Evolutionary conservation across 2,797 vertebrate species (phyloP), one percentile per base, ranked within the genome.

Genomic region (Sebastes miniatus): DNA sequence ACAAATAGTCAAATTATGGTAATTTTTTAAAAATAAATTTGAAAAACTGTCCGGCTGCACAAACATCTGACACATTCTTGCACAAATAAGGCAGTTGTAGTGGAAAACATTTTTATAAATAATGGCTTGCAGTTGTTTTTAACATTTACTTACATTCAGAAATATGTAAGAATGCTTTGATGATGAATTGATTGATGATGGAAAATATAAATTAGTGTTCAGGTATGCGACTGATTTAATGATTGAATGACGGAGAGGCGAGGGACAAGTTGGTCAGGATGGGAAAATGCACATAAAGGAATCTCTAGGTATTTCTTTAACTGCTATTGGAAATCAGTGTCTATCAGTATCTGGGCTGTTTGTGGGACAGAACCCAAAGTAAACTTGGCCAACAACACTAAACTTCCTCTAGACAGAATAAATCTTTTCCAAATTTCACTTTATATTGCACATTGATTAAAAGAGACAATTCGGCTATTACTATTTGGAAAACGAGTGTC

Each of bases 391-490:
- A 57, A 39, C 18, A 65, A 50, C 4, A 67, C 24, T 24, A 52
- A 61, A 10, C n/a, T 62, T 84, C 34, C 54, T 58, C 27, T 32
- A 8, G 56, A 82, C 69, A 59, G 3, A 65, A n/a, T 32, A 22
- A 1, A 20, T 34, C 20, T 25, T 54, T 32, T 7, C 16, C 16
- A 62, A 34, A 54, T 69, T 80, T 62, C 6, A 4, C n/a, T 13
- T 32, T 39, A 70, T 36, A 83, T 36, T 61, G 50, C 12, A 64
- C 16, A 29, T 22, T 66, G 66, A 81, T 83, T 73, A 71, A 74
- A 80, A 80, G 11, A 69, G n/a, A 59, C 52, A 68, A 29, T 76
- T 59, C 11, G 22, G 3, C 58, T 47, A 36, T 64, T n/a, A 62
- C 10, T 24, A 66, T 54, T 62, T 65, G 50, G 39, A 76, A 79